Conservation (phyloP, 2,797 vertebrate genomes). For the Sarcophilus harrisii region DNA sequence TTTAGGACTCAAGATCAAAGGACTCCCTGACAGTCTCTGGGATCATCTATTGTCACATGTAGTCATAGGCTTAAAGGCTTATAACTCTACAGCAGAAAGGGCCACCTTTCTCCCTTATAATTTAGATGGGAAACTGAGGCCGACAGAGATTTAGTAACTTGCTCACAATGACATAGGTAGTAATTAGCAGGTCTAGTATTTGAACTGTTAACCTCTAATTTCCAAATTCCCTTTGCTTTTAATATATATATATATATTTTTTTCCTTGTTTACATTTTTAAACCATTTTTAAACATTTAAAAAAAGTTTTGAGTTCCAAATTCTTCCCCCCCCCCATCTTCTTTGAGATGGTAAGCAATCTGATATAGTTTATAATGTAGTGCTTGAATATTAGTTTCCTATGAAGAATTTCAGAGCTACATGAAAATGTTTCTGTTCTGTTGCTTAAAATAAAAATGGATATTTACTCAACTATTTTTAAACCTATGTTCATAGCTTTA, state of each 20-base stretch:
- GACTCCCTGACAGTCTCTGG: rapidly evolving
- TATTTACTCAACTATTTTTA: not conserved
- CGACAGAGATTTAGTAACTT: not conserved
- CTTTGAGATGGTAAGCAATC: not conserved
- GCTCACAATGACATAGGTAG: not conserved
- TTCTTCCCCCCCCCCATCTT: not conserved
- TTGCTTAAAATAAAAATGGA: not conserved
- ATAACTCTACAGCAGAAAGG: not conserved
- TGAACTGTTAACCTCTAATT: not conserved
- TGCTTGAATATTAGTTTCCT: not conserved
- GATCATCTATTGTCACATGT: not conserved
- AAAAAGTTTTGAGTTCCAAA: too few relatives aligned
- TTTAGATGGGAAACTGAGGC: not conserved
- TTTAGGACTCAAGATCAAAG: not conserved
- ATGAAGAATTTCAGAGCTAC: not conserved
- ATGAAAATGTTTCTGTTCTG: not conserved
- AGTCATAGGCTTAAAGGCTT: not conserved
- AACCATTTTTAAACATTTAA: not conserved
- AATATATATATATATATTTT: too few relatives aligned
- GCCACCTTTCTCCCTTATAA: not conserved
- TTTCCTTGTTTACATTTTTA: not conserved
- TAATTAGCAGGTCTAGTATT: not conserved
- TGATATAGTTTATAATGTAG: not conserved
- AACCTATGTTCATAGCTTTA: not conserved
- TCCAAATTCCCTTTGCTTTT: not conserved